These are phyloP conservation scores for Mythimna ferrago DNA, from an alignment of 2,888 invertebrate species.

Conservation along the genomic window DNA sequence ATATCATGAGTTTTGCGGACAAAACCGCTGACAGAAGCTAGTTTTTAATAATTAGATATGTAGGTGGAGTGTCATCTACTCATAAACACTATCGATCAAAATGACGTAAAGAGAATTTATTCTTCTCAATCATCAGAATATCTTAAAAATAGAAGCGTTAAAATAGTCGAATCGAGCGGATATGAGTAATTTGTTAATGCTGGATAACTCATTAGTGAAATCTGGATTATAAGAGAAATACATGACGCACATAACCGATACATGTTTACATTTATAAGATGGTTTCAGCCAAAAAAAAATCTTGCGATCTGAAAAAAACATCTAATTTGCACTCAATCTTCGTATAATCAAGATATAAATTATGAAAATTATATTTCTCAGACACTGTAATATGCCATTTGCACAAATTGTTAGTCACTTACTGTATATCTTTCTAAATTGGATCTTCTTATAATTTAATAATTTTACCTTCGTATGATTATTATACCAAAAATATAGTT, in stretches of 20 bases:
- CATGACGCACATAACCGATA: slow-evolving; percentile 44
- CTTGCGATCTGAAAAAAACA: slow-evolving; percentile 14
- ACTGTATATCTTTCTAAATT: slow-evolving; percentile 52
- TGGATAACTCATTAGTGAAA: slow-evolving; percentile 44
- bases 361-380: slow-evolving; percentile 49
- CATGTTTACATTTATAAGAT: slow-evolving; percentile 37
- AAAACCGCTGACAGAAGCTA: too few species aligned
- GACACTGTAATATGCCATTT: slow-evolving; percentile 49
- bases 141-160: slow-evolving; percentile 22
- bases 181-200: slow-evolving; percentile 48
- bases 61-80: not conserved
- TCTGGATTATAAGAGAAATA: slow-evolving; percentile 41
- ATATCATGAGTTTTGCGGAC: too few species aligned
- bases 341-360: slow-evolving; percentile 57
- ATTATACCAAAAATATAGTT: slow-evolving; percentile 8
- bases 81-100: slow-evolving; percentile 2
- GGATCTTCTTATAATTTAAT: slow-evolving; percentile 41
- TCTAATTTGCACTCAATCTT: slow-evolving; percentile 56
- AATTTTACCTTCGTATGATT: slow-evolving; percentile 47
- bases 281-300: slow-evolving; percentile 31
- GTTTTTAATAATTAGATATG: not conserved
- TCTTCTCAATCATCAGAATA: not conserved
- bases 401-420: slow-evolving; percentile 42
- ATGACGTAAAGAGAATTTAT: not conserved
- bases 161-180: slow-evolving; percentile 28